These are phyloP conservation scores for Margaritifera margaritifera DNA, from an alignment of 2,888 invertebrate species.

Conservation along the genomic window DNA sequence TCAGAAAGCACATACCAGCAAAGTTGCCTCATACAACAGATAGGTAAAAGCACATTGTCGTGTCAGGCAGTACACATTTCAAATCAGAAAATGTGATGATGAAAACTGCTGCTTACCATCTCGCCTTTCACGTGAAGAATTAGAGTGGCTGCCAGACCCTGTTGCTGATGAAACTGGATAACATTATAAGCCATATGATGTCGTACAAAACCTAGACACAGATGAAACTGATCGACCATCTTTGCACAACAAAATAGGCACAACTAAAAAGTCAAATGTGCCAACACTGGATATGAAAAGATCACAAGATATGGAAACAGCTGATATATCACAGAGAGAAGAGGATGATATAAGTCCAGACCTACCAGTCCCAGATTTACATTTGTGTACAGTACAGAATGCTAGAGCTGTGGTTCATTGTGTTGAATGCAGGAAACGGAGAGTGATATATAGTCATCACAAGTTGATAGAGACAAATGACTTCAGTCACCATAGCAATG, in stretches of 20 bases:
- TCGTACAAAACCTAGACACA: conserved; percentile 14
- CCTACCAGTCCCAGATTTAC: not conserved
- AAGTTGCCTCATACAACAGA: conserved; percentile 8
- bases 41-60: conserved; percentile 11
- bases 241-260: not conserved
- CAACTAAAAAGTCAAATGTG: too few relatives aligned
- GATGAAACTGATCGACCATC: conserved; percentile 16
- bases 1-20: conserved; percentile 19
- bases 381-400: conserved; percentile 14
- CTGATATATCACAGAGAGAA: not conserved
- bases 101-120: conserved; percentile 9
- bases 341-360: not conserved
- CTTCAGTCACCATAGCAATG: not conserved
- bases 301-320: too few relatives aligned
- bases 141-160: conserved; percentile 27
- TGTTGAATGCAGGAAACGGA: conserved; percentile 11
- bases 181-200: conserved; percentile 17
- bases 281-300: too few relatives aligned
- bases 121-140: not conserved
- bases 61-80: conserved; percentile 10
- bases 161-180: conserved; percentile 11
- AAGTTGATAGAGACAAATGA: conserved; percentile 14
- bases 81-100: conserved; percentile 15
- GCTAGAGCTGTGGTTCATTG: conserved; percentile 10
- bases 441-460: conserved; percentile 11